These are phyloP conservation scores for Rugalucina vietnamica DNA, from an alignment of 2,888 invertebrate genomes.

Conservation along the genomic window DNA sequence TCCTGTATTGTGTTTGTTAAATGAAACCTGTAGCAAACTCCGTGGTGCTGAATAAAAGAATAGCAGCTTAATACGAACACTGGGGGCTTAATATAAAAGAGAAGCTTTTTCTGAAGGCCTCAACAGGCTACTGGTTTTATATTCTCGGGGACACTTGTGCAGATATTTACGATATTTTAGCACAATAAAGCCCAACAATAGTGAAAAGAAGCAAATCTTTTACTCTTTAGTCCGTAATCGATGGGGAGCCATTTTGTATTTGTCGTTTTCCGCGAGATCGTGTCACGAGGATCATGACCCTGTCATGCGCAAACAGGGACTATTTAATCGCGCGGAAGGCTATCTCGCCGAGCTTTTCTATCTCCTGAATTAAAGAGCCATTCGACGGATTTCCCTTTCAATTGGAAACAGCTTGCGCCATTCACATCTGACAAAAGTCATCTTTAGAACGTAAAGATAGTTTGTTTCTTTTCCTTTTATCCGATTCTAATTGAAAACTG, in stretches of 20 bases:
- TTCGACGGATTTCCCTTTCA: slow-evolving; percentile 9
- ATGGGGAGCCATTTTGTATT: slow-evolving; percentile 50
- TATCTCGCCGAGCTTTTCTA: slow-evolving; percentile 2
- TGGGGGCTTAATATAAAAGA: slow-evolving; percentile 1
- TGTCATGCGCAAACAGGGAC: slow-evolving; percentile 20
- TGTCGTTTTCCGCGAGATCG: slow-evolving; percentile 33
- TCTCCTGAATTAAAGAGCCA: background rate
- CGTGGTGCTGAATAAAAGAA: background rate
- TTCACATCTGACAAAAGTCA: background rate
- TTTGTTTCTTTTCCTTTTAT: slow-evolving; percentile 7
- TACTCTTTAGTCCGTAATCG: slow-evolving; percentile 32
- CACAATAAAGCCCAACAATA: background rate
- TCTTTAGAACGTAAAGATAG: background rate
- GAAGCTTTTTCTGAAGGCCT: background rate
- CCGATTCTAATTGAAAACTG: slow-evolving; percentile 1
- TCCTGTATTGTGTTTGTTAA: slow-evolving; percentile 54
- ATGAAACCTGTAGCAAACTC: slow-evolving; percentile 46
- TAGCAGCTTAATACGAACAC: slow-evolving; percentile 10
- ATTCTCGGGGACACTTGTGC: slow-evolving; percentile 2
- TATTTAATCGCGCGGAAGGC: slow-evolving; percentile 10
- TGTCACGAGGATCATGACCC: slow-evolving; percentile 4
- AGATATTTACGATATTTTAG: slow-evolving; percentile 4
- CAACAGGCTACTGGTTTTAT: slow-evolving; percentile 6
- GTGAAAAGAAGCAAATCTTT: background rate
- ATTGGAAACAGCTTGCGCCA: background rate